Percentiles rank a stretch among this genome's conserved stretches.
phyloP scores from a whole-genome alignment of 1,140 invertebrate genomes.

The Drosophila nigrodunni region DNA sequence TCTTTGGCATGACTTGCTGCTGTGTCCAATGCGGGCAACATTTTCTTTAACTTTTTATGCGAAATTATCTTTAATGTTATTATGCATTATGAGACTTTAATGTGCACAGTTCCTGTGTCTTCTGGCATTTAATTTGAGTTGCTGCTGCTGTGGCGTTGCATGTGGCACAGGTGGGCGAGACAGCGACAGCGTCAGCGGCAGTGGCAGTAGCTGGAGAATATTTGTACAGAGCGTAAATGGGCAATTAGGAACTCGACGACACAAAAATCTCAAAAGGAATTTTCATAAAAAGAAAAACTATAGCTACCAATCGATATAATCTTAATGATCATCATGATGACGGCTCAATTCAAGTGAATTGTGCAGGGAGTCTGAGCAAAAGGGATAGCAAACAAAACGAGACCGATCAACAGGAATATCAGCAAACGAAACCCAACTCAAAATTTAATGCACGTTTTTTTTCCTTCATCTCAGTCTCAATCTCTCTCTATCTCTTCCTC shows the following conservation, averaged over 20 bases:
- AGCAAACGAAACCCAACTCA: constrained; percentile 35
- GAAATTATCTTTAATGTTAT: constrained; percentile 76
- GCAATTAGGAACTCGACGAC: constrained; percentile 17
- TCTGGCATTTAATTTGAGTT: constrained; percentile 50
- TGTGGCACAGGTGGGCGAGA: background rate
- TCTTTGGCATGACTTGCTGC: constrained; percentile 34
- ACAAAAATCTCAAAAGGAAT: constrained; percentile 17
- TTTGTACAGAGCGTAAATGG: constrained; percentile 43
- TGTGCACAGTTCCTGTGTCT: constrained; percentile 73
- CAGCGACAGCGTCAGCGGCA: background rate
- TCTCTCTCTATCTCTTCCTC: constrained; percentile 8
- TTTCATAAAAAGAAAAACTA: constrained; percentile 39
- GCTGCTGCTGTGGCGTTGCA: background rate
- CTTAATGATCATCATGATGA: constrained; percentile 39
- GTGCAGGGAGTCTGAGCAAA: constrained; percentile 12
- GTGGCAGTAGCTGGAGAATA: background rate
- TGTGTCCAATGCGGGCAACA: constrained; percentile 56
- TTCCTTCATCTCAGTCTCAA: constrained; percentile 13
- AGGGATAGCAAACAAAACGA: constrained; percentile 19
- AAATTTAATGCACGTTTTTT: constrained; percentile 64
- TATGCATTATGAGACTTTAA: constrained; percentile 76
- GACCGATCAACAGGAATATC: constrained; percentile 21
- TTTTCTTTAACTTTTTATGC: constrained; percentile 56
- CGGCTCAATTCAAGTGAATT: constrained; percentile 63
- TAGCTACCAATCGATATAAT: constrained; percentile 11